Evolutionary conservation across 1,140 invertebrate species (phyloP).

Genomic region (roundworm (Caenorhabditis elegans)): DNA sequence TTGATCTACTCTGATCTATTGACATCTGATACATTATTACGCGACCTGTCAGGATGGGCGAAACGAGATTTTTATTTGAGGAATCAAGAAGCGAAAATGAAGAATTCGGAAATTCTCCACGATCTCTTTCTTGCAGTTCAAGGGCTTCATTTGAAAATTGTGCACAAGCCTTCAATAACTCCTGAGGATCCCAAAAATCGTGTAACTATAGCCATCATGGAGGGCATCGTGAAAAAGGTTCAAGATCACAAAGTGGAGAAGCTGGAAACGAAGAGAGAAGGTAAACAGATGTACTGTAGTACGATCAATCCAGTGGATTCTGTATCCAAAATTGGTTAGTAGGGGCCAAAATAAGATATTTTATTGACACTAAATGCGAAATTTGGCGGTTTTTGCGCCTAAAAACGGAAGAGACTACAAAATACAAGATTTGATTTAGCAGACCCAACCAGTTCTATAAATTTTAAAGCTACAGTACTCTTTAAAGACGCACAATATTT

Average conservation of each 20-base stretch:
- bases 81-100: neutral
- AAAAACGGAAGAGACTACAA: no score
- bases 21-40: neutral
- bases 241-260: neutral
- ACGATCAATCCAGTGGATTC: slow-evolving; percentile 1
- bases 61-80: neutral
- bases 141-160: neutral
- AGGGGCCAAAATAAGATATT: no score
- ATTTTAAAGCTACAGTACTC: no score
- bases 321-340: neutral
- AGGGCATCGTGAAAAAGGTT: neutral
- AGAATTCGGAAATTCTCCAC: neutral
- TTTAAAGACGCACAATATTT: no score
- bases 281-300: neutral
- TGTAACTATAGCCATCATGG: neutral
- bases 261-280: neutral
- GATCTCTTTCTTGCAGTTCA: neutral
- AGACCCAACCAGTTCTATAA: no score
- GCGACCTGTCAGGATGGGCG: neutral
- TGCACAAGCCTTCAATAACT: neutral
- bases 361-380: no score
- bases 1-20: neutral
- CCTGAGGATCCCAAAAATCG: neutral
- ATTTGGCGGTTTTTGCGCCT: no score
- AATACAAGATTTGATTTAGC: no score